Evolutionary conservation across 2,797 vertebrate species (phyloP).

Genomic region (Anabas testudineus): DNA sequence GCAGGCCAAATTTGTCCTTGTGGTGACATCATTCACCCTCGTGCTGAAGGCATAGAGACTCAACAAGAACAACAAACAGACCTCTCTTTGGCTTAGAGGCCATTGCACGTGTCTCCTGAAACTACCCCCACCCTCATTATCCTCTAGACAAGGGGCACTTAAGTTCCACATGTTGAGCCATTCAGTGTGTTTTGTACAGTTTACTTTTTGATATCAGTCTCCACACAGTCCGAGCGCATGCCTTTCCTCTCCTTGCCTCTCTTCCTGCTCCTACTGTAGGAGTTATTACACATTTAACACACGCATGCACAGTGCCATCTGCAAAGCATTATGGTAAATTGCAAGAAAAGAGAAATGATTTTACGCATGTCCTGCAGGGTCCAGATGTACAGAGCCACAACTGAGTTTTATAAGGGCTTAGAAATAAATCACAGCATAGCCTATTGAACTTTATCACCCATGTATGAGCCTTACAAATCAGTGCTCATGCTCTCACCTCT

Average conservation of each 20-base stretch:
- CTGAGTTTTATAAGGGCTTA: constrained; percentile 41
- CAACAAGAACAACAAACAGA: constrained; percentile 36
- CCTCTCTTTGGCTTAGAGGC: constrained; percentile 21
- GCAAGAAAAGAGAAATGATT: constrained; percentile 79
- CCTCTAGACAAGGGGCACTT: constrained; percentile 36
- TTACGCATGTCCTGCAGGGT: constrained; percentile 70
- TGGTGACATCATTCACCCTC: constrained; percentile 33
- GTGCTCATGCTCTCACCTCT: not conserved
- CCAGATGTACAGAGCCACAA: constrained; percentile 65
- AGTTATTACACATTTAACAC: constrained; percentile 48
- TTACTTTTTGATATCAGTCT: constrained; percentile 59
- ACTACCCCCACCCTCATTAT: constrained; percentile 20
- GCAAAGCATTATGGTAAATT: constrained; percentile 78
- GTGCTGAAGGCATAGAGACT: constrained; percentile 24
- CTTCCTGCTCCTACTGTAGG: constrained; percentile 46
- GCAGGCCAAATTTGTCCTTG: constrained; percentile 29
- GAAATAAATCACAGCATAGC: constrained; percentile 60
- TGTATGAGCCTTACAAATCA: constrained; percentile 28
- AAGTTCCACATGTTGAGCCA: constrained; percentile 40
- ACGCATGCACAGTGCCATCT: constrained; percentile 66
- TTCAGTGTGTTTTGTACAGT: constrained; percentile 43
- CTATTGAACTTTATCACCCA: constrained; percentile 35
- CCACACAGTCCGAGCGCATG: constrained; percentile 35
- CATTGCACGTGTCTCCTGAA: constrained; percentile 30
- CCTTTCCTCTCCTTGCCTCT: constrained; percentile 26